phyloP scores from a whole-genome alignment of 2,888 invertebrate species.

The Mythimna pallens region DNA sequence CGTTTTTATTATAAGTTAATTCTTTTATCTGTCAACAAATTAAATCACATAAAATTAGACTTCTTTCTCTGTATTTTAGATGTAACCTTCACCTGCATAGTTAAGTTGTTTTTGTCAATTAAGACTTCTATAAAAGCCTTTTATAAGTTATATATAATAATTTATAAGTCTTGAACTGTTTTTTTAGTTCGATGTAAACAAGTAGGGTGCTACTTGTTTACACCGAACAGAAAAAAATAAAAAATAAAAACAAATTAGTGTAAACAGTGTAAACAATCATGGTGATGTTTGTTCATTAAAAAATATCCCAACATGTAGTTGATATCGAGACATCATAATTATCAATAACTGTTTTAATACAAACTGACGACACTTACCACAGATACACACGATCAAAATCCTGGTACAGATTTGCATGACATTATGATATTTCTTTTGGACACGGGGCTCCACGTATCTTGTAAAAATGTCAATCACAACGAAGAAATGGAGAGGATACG shows the following conservation, averaged over 20 bases:
- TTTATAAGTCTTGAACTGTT: no score
- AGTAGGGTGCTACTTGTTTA: no score
- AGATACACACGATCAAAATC: conserved; percentile 80
- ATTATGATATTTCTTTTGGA: conserved; percentile 84
- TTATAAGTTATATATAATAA: no score
- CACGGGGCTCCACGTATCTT: conserved; percentile 92
- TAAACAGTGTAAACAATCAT: no score
- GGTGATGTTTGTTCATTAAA: background rate
- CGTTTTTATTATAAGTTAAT: conserved; percentile 20
- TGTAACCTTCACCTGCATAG: conserved; percentile 8
- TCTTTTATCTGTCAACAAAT: conserved; percentile 14
- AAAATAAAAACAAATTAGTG: no score
- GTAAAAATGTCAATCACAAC: conserved; percentile 97
- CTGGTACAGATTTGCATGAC: conserved; percentile 76
- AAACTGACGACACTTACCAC: conserved; percentile 75
- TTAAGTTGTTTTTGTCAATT: background rate
- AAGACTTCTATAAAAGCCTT: background rate
- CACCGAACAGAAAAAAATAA: no score
- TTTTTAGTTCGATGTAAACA: background rate
- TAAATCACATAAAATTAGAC: background rate
- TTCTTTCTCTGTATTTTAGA: background rate
- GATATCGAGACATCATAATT: background rate
- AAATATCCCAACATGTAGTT: background rate
- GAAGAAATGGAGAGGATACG: conserved; percentile 98
- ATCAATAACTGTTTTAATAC: background rate